Evolutionary conservation across 2,113 vertebrate species (phyloP).

Genomic region (Montifringilla adamsi): DNA sequence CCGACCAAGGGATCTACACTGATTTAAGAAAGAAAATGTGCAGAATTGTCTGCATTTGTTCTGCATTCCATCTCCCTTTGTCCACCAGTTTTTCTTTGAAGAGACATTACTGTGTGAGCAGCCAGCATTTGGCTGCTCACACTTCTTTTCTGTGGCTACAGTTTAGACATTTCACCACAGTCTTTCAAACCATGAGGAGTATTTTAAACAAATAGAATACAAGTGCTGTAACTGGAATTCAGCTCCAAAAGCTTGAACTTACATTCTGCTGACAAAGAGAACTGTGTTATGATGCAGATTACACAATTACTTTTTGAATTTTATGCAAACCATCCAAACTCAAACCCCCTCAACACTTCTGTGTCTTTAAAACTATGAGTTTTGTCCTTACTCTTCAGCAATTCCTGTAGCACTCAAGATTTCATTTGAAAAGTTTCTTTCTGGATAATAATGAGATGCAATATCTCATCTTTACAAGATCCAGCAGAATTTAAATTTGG

Average conservation of each 20-base stretch:
- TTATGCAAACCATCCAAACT: background rate
- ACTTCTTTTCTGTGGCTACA: background rate
- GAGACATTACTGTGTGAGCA: background rate
- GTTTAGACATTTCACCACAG: background rate
- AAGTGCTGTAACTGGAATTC: background rate
- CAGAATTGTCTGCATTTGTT: background rate
- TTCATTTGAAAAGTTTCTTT: background rate
- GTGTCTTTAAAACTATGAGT: background rate
- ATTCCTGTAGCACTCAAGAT: background rate
- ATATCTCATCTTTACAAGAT: background rate
- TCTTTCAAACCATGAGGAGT: background rate
- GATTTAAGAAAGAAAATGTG: background rate
- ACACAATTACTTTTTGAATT: background rate
- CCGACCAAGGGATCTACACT: background rate
- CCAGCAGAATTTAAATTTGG: background rate
- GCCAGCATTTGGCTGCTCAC: background rate
- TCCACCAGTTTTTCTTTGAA: background rate
- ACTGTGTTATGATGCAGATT: background rate
- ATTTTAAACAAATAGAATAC: background rate
- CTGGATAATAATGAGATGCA: background rate
- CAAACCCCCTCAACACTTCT: background rate
- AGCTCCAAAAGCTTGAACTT: background rate
- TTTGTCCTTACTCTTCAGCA: background rate
- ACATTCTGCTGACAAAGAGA: background rate
- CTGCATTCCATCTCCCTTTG: background rate